These are phyloP conservation scores for Sialis lutaria DNA, from an alignment of 2,888 invertebrate genomes.

Conservation along the genomic window DNA sequence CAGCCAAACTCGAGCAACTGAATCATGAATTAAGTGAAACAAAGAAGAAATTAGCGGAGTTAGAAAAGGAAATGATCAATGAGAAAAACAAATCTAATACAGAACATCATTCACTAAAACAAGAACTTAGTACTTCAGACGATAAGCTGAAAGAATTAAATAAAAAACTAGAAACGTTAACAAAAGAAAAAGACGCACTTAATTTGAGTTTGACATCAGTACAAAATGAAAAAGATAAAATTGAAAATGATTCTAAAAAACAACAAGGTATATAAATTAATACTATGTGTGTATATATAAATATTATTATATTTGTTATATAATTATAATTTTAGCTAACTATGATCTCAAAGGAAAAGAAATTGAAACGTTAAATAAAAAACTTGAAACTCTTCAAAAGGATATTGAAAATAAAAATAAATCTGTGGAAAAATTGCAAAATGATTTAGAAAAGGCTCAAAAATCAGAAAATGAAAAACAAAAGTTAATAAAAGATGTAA, in stretches of 20 bases:
- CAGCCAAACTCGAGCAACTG: slow-evolving; percentile 24
- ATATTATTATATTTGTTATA: no score
- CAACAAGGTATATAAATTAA: background rate
- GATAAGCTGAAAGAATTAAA: background rate
- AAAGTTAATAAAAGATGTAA: slow-evolving; percentile 40
- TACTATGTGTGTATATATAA: slow-evolving; percentile 1
- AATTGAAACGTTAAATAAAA: slow-evolving; percentile 35
- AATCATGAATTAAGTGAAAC: slow-evolving; percentile 35
- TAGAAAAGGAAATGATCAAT: slow-evolving; percentile 32
- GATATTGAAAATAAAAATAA: slow-evolving; percentile 47
- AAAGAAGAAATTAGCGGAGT: slow-evolving; percentile 30
- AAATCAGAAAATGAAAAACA: slow-evolving; percentile 36
- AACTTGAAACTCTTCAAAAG: slow-evolving; percentile 44
- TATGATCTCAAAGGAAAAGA: slow-evolving; percentile 34
- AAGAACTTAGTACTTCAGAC: slow-evolving; percentile 28
- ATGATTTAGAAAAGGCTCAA: slow-evolving; percentile 32
- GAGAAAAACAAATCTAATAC: slow-evolving; percentile 38
- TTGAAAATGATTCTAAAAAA: background rate
- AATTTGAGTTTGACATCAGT: background rate
- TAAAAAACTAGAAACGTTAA: background rate
- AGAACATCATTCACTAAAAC: slow-evolving; percentile 37
- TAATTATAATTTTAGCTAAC: slow-evolving; percentile 26
- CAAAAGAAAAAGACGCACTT: background rate
- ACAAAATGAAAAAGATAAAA: background rate
- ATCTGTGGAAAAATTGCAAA: slow-evolving; percentile 39